Percentiles rank a stretch among this genome's conserved stretches.
These are phyloP conservation scores for Leucophora obtusa DNA, from an alignment of 2,888 invertebrate genomes.

Conservation along the genomic window DNA sequence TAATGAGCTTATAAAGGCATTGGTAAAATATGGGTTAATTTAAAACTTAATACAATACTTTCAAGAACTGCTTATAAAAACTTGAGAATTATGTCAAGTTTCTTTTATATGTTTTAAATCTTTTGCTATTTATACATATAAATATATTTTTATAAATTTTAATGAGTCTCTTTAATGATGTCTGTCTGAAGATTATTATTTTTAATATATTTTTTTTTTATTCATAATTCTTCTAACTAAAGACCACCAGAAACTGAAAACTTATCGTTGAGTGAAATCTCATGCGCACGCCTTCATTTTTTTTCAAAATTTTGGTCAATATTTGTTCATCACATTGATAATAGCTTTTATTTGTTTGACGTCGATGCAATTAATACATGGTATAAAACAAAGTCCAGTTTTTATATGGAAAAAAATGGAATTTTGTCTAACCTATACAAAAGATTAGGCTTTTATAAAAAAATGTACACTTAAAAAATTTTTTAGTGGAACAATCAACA, in stretches of 20 bases:
- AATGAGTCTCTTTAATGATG: slow-evolving; percentile 12
- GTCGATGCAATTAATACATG: neutral
- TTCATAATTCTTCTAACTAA: slow-evolving; percentile 8
- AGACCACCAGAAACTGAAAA: neutral
- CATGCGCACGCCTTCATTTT: slow-evolving; percentile 8
- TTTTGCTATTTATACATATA: neutral
- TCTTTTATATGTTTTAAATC: neutral
- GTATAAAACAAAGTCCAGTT: slow-evolving; percentile 18
- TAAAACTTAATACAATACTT: too few species aligned
- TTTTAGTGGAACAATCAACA: too few species aligned
- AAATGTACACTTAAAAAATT: neutral
- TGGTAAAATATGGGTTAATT: too few species aligned
- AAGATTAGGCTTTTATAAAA: neutral
- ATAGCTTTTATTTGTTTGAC: neutral
- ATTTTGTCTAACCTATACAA: slow-evolving; percentile 14
- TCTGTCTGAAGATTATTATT: slow-evolving; percentile 16
- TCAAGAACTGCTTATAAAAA: slow-evolving; percentile 7
- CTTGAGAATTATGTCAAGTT: slow-evolving; percentile 27
- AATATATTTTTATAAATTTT: slow-evolving; percentile 7
- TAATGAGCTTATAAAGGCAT: too few species aligned
- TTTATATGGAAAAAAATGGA: slow-evolving; percentile 16
- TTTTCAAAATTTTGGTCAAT: slow-evolving; percentile 2
- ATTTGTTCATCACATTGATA: slow-evolving; percentile 15
- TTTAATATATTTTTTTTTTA: neutral
- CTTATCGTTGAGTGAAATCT: slow-evolving; percentile 13